Evolutionary conservation across 2,888 invertebrate genomes (phyloP), one percentile per base, ranked within the genome.

Genomic region (Apamea anceps): DNA sequence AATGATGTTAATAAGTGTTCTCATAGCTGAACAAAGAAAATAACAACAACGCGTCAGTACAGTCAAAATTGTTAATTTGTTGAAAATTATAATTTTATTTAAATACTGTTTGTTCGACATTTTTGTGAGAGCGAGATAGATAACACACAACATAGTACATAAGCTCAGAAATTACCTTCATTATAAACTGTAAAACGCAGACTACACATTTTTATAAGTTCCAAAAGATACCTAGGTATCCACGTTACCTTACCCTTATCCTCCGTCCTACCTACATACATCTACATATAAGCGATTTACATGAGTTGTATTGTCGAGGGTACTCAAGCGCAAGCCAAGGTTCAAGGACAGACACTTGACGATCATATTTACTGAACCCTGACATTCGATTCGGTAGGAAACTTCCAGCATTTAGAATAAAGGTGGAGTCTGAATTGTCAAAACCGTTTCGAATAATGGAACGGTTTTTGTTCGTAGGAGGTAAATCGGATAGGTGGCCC

Each of bases 281-380:
- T 51, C 32, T 67, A 62, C 8, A 18, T 60, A 66, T 62, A 54
- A 72, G 57, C 62, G n/a, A 85, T 82, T 68, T 85, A 81, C 74
- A 57, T 81, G 51, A 72, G 7, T 63, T 73, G 48, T 73, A 51
- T 45, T 81, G 81, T 82, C 21, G 62, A 57, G 73, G 37, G 32
- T 15, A 85, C 72, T 80, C 48, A n/a, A 72, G 54, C 48, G 2
- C 57, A 66, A 72, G n/a, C 25, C 82, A 73, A 81, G 68, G 85
- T 48, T 66, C 81, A 68, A n/a, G 37, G 63, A 28, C 60, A 60
- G 32, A 62, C 65, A 79, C 85, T 82, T 73, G 81, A 73, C 67
- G n/a, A 73, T 57, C 81, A 63, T 81, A 70, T 85, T 85, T 73
- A 68, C 68, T 21, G 42, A 81, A 48, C n/a, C 48, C 42, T 48